Conservation (phyloP, 2,797 vertebrate species). For the Garrulus glandarius region DNA sequence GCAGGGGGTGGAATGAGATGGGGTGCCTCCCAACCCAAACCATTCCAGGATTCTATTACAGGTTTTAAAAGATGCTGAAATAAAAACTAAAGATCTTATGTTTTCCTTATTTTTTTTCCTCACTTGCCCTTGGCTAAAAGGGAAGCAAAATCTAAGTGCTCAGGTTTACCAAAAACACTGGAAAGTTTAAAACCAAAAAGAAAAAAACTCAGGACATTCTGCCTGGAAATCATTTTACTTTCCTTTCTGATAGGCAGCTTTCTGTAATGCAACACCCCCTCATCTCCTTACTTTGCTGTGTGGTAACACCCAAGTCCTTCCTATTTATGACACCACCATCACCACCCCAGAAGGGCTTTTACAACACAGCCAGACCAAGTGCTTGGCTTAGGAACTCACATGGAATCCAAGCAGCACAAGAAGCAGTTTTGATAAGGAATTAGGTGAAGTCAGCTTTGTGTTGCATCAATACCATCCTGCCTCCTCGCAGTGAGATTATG, state of each 20-base stretch:
- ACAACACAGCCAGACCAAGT: neutral
- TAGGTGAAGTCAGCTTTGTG: neutral
- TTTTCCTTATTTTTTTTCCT: neutral
- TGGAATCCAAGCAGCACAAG: neutral
- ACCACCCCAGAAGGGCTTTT: neutral
- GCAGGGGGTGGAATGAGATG: neutral
- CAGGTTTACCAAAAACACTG: neutral
- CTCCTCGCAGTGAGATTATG: accelerated
- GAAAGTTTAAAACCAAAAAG: neutral
- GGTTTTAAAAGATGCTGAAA: neutral
- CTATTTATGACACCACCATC: neutral
- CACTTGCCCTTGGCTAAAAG: neutral
- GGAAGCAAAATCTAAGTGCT: neutral
- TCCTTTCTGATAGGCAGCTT: neutral
- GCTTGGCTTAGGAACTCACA: neutral
- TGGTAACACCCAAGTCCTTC: neutral
- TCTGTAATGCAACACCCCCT: neutral
- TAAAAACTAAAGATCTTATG: neutral
- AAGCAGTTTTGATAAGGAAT: neutral
- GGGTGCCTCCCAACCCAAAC: neutral
- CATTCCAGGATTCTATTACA: neutral
- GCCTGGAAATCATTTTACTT: neutral
- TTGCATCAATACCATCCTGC: neutral
- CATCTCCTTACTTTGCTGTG: neutral
- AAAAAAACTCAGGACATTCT: neutral